These are phyloP conservation scores for Tineola bisselliella DNA, from an alignment of 2,888 invertebrate species.

Conservation along the genomic window DNA sequence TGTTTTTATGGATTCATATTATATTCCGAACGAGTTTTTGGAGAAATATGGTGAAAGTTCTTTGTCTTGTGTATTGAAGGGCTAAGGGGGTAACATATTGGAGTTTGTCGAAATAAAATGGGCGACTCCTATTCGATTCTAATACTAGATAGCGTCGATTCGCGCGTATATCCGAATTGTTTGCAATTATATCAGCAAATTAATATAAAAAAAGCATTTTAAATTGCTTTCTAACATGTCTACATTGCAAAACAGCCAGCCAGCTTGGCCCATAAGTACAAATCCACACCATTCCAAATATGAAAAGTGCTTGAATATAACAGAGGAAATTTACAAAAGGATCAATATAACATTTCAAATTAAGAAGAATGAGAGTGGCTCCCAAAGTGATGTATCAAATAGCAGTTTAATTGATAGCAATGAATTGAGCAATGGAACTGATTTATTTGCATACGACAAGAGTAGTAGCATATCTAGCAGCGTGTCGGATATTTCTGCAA, in stretches of 20 bases:
- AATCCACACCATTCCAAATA: conserved; percentile 43
- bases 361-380: conserved; percentile 43
- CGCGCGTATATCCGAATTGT: not conserved
- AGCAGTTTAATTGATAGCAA: conserved; percentile 58
- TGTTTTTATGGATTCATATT: not conserved
- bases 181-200: not conserved
- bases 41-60: not conserved
- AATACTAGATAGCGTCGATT: not conserved
- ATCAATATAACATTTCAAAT: conserved; percentile 61
- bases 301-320: conserved; percentile 58
- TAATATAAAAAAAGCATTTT: too few species aligned
- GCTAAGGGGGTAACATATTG: not conserved
- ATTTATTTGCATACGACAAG: conserved; percentile 57
- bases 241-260: conserved; percentile 34
- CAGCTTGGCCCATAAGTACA: conserved; percentile 33
- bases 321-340: conserved; percentile 59
- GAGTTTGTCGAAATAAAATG: not conserved
- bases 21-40: not conserved
- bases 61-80: not conserved
- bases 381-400: conserved; percentile 45
- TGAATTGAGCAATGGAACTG: conserved; percentile 56
- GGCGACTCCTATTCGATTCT: not conserved
- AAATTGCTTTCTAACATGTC: conserved; percentile 32
- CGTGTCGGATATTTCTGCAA: conserved; percentile 19
- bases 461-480: conserved; percentile 48